Percentiles rank a stretch among this genome's conserved stretches.
Conservation (phyloP, 2,113 vertebrate genomes). For the Garra rufa region DNA sequence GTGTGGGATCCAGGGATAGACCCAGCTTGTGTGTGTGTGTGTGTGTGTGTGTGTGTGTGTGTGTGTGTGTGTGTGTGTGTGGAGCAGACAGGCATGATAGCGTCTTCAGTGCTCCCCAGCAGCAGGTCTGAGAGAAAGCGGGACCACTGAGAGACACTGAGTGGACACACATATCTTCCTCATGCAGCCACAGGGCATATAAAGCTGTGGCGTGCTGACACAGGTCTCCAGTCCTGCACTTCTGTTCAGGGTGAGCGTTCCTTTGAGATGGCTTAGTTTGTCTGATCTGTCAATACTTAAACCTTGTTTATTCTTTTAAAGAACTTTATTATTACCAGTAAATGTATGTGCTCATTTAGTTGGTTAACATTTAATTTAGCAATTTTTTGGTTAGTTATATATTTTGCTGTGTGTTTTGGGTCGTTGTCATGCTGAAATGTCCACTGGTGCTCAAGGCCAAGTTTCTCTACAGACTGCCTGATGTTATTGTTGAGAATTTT, state of each 20-base stretch:
- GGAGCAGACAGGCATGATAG: constrained; percentile 13
- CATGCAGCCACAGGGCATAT: neutral
- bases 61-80: constrained; percentile 22
- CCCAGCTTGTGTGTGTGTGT: neutral
- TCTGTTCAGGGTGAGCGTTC: neutral
- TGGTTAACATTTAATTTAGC: no score
- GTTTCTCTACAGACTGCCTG: no score
- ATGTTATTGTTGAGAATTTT: no score
- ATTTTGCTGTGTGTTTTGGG: no score
- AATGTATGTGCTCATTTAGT: no score
- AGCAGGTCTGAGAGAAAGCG: constrained; percentile 24
- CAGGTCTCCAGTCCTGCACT: neutral
- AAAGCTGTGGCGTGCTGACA: neutral
- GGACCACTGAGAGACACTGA: constrained; percentile 25
- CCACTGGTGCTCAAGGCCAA: no score
- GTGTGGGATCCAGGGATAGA: constrained; percentile 7
- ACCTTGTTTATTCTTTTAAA: no score
- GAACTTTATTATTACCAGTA: no score
- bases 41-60: neutral
- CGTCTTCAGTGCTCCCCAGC: constrained; percentile 25
- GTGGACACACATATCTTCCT: constrained; percentile 4
- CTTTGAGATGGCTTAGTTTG: neutral
- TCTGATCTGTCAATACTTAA: no score
- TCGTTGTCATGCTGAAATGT: no score
- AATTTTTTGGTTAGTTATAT: no score